These are phyloP conservation scores for Hylaea fasciaria DNA, from an alignment of 2,888 invertebrate species.

Conservation along the genomic window DNA sequence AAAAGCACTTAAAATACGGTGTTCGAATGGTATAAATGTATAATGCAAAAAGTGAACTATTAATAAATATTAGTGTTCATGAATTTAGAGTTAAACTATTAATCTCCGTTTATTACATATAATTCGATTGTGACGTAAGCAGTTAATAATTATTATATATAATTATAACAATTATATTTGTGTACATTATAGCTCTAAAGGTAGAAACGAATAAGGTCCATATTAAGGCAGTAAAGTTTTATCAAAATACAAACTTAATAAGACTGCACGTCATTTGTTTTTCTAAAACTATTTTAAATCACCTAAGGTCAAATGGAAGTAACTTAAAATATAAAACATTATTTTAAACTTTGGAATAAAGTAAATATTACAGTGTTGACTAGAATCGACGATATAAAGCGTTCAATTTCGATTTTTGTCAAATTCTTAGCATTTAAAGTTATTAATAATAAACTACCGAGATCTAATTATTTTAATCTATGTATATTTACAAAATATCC, in stretches of 20 bases:
- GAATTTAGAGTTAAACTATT: not conserved
- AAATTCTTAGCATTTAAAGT: constrained; percentile 71
- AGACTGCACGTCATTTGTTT: not conserved
- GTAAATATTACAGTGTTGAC: constrained; percentile 60
- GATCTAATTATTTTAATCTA: constrained; percentile 68
- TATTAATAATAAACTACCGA: constrained; percentile 64
- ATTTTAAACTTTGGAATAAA: constrained; percentile 22
- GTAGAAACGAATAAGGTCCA: not conserved
- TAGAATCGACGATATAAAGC: constrained; percentile 63
- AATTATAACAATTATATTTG: not conserved
- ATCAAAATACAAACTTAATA: not conserved
- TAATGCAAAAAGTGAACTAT: constrained; percentile 18
- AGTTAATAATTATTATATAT: constrained; percentile 18
- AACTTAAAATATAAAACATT: not conserved
- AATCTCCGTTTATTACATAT: constrained; percentile 1
- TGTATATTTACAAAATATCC: constrained; percentile 78
- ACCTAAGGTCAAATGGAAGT: not conserved
- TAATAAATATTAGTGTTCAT: too few relatives aligned
- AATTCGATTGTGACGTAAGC: constrained; percentile 44
- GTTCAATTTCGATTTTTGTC: constrained; percentile 47
- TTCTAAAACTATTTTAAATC: not conserved
- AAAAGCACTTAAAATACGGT: constrained; percentile 14
- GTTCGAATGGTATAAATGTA: constrained; percentile 4
- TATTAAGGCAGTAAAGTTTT: not conserved
- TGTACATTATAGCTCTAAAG: constrained; percentile 3